Conservation (phyloP, 2,797 vertebrate genomes). For the Eutrigla gurnardus region DNA sequence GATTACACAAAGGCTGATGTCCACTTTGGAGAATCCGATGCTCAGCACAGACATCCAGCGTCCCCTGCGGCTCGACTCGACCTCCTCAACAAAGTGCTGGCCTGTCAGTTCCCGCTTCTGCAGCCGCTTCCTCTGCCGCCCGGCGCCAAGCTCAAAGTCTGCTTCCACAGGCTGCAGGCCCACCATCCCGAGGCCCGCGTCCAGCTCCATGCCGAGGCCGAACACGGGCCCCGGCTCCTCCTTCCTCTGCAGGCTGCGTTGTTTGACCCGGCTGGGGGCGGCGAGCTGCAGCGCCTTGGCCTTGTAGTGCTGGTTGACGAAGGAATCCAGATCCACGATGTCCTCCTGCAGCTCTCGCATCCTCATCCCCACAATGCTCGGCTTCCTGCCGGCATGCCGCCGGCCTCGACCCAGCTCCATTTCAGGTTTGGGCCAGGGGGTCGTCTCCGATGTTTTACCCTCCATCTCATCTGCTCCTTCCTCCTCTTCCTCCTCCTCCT, state of each 20-base stretch:
- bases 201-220: conserved; percentile 66
- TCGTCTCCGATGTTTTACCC: conserved; percentile 31
- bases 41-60: conserved; percentile 88
- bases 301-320: conserved; percentile 85
- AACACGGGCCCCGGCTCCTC: conserved; percentile 63
- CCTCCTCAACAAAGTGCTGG: conserved; percentile 60
- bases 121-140: conserved; percentile 49
- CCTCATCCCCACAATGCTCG: conserved; percentile 83
- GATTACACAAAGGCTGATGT: conserved; percentile 90
- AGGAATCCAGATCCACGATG: conserved; percentile 90
- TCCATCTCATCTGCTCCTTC: conserved; percentile 37
- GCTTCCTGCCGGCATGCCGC: conserved; percentile 49
- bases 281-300: conserved; percentile 79
- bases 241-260: conserved; percentile 76
- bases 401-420: conserved; percentile 14
- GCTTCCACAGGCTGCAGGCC: conserved; percentile 64
- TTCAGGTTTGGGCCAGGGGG: conserved; percentile 52
- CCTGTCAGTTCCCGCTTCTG: conserved; percentile 77
- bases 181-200: conserved; percentile 63
- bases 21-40: conserved; percentile 89
- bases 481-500: conserved; percentile 55
- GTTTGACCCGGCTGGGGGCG: conserved; percentile 65
- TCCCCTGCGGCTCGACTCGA: conserved; percentile 35
- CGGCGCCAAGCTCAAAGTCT: conserved; percentile 35
- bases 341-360: conserved; percentile 75